Conservation (phyloP, 2,113 vertebrate genomes). For the Lamprologus lemairii region DNA sequence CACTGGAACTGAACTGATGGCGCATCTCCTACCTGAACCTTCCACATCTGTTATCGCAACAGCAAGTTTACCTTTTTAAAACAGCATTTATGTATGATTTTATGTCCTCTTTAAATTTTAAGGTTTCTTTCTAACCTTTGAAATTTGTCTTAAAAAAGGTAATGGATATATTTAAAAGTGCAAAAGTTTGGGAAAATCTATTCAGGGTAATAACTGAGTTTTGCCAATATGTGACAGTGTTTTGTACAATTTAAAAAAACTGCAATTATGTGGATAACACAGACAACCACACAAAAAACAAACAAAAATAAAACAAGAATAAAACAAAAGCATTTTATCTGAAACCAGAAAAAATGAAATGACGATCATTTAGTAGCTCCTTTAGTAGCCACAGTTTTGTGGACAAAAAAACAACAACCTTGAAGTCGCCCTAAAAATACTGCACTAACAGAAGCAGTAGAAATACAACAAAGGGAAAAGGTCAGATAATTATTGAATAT, state of each 20-base stretch:
- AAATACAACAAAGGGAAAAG: slow-evolving; percentile 41
- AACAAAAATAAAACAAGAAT: not conserved
- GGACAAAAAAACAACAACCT: not conserved
- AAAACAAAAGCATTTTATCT: not conserved
- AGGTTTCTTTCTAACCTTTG: not conserved
- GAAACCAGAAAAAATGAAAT: not conserved
- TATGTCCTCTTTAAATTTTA: not conserved
- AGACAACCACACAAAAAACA: not conserved
- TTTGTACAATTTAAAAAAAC: not conserved
- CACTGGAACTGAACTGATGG: not conserved
- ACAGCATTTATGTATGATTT: not conserved
- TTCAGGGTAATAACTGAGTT: not conserved
- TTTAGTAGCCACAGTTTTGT: not conserved
- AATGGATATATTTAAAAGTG: not conserved
- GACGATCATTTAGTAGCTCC: not conserved
- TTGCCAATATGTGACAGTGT: not conserved
- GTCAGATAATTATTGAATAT: slow-evolving; percentile 64
- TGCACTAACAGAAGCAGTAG: not conserved
- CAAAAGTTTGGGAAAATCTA: not conserved
- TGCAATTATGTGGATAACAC: not conserved
- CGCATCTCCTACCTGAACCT: not conserved
- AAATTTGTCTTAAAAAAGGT: not conserved
- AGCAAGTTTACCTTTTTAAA: not conserved
- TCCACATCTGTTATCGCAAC: not conserved
- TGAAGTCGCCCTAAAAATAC: not conserved